Conservation (phyloP, 2,888 invertebrate genomes). For the Choristoneura rosaceana region DNA sequence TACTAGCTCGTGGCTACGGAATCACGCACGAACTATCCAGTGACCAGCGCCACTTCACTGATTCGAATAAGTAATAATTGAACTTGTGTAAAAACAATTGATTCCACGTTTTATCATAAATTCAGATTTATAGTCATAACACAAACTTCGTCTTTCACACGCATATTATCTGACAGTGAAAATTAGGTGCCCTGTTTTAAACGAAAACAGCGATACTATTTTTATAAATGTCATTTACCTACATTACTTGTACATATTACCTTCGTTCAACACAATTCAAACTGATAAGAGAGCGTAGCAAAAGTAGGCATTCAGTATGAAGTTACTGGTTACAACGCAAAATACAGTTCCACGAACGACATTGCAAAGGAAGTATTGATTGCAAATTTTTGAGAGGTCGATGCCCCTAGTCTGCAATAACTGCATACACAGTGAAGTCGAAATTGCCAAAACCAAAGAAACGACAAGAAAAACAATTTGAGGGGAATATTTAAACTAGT, state of each 20-base stretch:
- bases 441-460: conserved; percentile 1
- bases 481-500: neutral
- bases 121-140: no score
- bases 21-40: no score
- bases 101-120: no score
- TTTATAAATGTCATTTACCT: no score
- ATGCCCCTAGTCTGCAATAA: conserved; percentile 6
- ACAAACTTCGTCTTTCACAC: neutral
- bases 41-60: no score
- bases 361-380: conserved; percentile 8
- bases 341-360: neutral
- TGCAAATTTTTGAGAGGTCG: conserved; percentile 19
- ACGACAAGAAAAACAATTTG: conserved; percentile 3
- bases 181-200: neutral
- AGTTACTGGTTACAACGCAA: neutral
- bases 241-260: neutral
- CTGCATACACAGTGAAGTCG: neutral
- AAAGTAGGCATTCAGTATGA: neutral
- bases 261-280: neutral
- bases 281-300: neutral
- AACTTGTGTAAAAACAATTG: no score
- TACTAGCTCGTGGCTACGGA: no score
- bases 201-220: neutral
- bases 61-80: no score
- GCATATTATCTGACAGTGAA: neutral